phyloP scores from a whole-genome alignment of 2,888 invertebrate genomes.

The Chironomus tentans region DNA sequence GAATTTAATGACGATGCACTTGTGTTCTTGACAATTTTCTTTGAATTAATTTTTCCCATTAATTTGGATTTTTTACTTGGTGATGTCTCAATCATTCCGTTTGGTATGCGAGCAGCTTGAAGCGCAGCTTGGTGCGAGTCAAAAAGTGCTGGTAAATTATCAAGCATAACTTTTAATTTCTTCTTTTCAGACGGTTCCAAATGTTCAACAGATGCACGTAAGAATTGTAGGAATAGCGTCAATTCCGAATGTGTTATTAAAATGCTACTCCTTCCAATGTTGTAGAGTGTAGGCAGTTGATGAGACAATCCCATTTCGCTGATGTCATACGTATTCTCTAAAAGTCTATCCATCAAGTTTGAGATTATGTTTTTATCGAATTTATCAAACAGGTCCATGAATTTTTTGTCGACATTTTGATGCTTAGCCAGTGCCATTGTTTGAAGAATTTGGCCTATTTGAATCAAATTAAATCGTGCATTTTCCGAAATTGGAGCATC shows the following conservation, averaged over 20 bases:
- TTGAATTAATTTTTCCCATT: constrained; percentile 40
- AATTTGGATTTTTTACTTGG: constrained; percentile 13
- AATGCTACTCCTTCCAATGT: constrained; percentile 54
- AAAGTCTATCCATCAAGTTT: constrained; percentile 63
- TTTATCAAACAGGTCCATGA: constrained; percentile 64
- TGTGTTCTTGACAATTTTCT: constrained; percentile 39
- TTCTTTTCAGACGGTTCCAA: constrained; percentile 41
- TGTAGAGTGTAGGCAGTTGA: constrained; percentile 44
- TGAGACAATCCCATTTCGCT: constrained; percentile 37
- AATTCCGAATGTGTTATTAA: constrained; percentile 60
- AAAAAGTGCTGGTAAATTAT: constrained; percentile 39
- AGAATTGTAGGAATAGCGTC: constrained; percentile 49
- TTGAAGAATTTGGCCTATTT: constrained; percentile 89
- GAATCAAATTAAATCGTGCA: constrained; percentile 80
- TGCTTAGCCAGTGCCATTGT: constrained; percentile 78
- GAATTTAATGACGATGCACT: constrained; percentile 29
- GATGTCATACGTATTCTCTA: constrained; percentile 41
- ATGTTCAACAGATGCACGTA: constrained; percentile 43
- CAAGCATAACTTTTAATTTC: constrained; percentile 43
- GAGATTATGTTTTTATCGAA: constrained; percentile 75
- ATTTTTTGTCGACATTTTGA: constrained; percentile 66
- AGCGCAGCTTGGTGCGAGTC: neutral
- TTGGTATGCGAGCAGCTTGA: neutral
- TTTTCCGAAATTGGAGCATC: constrained; percentile 87
- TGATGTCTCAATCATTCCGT: constrained; percentile 5